Evolutionary conservation across 2,113 vertebrate genomes (phyloP).

Genomic region (Myxocyprinus asiaticus): DNA sequence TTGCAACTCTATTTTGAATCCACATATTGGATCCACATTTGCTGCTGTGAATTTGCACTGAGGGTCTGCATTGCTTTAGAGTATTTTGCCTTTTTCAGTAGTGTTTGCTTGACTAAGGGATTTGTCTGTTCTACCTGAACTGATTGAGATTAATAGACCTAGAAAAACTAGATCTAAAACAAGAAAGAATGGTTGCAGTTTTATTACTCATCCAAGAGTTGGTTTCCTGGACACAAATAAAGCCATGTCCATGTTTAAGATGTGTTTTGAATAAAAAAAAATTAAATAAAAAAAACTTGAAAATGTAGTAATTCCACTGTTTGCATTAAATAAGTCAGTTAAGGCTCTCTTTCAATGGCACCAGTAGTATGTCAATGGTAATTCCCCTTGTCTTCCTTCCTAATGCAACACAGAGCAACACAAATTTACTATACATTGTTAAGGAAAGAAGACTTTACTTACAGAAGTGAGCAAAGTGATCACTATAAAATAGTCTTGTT

Average conservation of each 20-base stretch:
- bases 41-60: background rate
- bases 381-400: too few relatives aligned
- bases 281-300: background rate
- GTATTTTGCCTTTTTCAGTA: slow-evolving; percentile 1
- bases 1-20: slow-evolving; percentile 49
- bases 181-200: background rate
- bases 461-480: too few relatives aligned
- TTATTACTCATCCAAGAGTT: background rate
- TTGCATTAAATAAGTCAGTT: too few relatives aligned
- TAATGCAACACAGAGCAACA: too few relatives aligned
- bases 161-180: slow-evolving; percentile 7
- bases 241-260: background rate
- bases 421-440: too few relatives aligned
- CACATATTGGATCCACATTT: slow-evolving; percentile 44
- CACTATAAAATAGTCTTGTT: too few relatives aligned
- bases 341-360: background rate
- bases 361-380: too few relatives aligned
- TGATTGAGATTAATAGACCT: background rate
- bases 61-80: background rate
- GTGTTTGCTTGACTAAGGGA: slow-evolving; percentile 3
- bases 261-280: background rate
- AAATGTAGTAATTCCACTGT: background rate
- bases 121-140: too few relatives aligned
- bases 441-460: too few relatives aligned
- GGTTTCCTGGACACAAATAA: background rate